These are phyloP conservation scores for Bombycilla garrulus DNA, from an alignment of 2,113 vertebrate species.

Conservation along the genomic window DNA sequence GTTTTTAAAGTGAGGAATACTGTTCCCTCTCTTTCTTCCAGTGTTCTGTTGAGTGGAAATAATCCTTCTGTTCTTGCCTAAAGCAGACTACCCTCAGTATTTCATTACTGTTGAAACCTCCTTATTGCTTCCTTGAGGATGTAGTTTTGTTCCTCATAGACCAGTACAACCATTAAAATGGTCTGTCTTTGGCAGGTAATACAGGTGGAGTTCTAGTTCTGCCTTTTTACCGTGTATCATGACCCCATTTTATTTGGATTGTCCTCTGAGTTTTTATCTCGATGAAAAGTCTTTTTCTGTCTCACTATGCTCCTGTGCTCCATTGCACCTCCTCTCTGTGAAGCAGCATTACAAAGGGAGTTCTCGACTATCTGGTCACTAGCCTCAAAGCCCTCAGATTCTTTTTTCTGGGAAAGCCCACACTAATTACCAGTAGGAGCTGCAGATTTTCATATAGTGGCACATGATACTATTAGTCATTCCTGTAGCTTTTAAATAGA, in stretches of 20 bases:
- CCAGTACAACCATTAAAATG: not conserved
- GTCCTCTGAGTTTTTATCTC: not conserved
- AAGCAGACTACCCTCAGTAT: not conserved
- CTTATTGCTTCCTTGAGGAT: not conserved
- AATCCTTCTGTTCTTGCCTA: not conserved
- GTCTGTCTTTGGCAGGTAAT: not conserved
- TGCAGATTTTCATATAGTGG: not conserved
- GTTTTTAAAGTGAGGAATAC: not conserved
- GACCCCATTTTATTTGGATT: not conserved
- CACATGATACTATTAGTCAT: not conserved
- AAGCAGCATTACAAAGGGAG: not conserved
- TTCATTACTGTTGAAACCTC: not conserved
- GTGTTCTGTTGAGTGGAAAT: not conserved
- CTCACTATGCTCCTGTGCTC: not conserved
- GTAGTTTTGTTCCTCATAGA: not conserved
- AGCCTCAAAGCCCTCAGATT: not conserved
- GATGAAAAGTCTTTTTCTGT: not conserved
- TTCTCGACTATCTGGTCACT: not conserved
- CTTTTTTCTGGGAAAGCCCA: not conserved
- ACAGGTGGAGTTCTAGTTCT: not conserved
- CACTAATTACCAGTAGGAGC: conserved; percentile 2
- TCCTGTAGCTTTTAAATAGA: conserved; percentile 1
- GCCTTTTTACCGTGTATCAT: not conserved
- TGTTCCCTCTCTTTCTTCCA: not conserved
- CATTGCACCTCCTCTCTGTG: not conserved